A percentile compares a stretch with the other conserved stretches of the same genome.
These are phyloP conservation scores for Actinernus sp. DNA, from an alignment of 92 coral and sea anemone genomes.

Conservation along the genomic window DNA sequence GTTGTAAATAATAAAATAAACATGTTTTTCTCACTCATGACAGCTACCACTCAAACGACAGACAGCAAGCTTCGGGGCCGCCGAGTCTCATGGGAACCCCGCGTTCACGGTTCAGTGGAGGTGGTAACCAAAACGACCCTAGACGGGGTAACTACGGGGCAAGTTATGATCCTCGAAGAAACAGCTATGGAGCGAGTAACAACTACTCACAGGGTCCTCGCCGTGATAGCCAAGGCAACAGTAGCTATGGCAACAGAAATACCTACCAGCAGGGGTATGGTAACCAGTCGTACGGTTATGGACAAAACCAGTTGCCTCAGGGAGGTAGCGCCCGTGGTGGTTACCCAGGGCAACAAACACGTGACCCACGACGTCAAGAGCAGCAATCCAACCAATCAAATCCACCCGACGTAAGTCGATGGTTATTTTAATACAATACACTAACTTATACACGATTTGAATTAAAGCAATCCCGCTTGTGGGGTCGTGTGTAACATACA, in stretches of 20 bases:
- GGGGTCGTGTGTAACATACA: no score
- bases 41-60: neutral
- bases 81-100: conserved; percentile 4
- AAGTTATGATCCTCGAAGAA: conserved; percentile 22
- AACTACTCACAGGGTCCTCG: conserved; percentile 5
- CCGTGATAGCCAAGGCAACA: conserved; percentile 12
- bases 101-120: neutral
- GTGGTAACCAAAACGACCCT: no score
- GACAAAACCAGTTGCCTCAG: conserved; percentile 12
- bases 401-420: conserved; percentile 39
- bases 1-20: no score
- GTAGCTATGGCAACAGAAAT: conserved; percentile 17
- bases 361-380: conserved; percentile 30
- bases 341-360: conserved; percentile 44
- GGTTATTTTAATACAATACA: no score
- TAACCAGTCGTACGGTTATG: conserved; percentile 1
- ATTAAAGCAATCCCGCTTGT: no score
- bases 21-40: neutral
- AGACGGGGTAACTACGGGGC: conserved; percentile 1
- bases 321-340: conserved; percentile 39
- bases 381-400: conserved; percentile 6
- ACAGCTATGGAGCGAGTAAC: neutral
- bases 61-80: conserved; percentile 1
- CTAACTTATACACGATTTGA: no score
- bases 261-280: neutral